phyloP scores from a whole-genome alignment of 2,797 vertebrate genomes.

The Clarias fuscus region DNA sequence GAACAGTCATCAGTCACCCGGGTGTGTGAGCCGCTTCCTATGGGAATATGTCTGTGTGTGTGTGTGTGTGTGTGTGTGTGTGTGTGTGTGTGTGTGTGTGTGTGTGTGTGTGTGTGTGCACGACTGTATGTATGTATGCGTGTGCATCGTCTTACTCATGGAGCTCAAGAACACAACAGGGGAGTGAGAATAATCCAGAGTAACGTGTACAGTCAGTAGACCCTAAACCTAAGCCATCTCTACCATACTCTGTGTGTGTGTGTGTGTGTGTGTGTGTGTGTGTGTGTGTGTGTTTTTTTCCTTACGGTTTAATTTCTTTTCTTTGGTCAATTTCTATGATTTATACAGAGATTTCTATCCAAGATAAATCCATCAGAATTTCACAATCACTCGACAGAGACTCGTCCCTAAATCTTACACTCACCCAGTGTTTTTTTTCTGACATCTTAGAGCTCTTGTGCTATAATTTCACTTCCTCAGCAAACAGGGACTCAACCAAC shows the following conservation, averaged over 20 bases:
- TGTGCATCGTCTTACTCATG: neutral
- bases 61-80: conserved; percentile 11
- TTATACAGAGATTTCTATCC: neutral
- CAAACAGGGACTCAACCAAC: neutral
- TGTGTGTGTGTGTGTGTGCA: conserved; percentile 15
- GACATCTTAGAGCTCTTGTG: neutral
- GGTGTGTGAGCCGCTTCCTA: neutral
- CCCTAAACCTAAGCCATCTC: neutral
- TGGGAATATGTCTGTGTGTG: neutral
- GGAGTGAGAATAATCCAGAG: neutral
- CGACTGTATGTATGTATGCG: neutral
- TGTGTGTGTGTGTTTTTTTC: too few relatives aligned
- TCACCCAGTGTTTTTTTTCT: neutral
- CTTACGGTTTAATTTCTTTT: too few relatives aligned
- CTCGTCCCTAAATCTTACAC: neutral
- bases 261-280: too few relatives aligned
- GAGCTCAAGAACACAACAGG: neutral
- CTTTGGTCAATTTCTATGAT: neutral
- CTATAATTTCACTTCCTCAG: neutral
- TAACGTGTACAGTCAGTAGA: neutral
- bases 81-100: neutral
- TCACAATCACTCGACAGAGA: neutral
- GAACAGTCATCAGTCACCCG: conserved; percentile 1
- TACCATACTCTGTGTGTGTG: too few relatives aligned
- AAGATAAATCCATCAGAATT: neutral